Evolutionary conservation across 2,888 invertebrate species (phyloP), one percentile per base, ranked within the genome.

Genomic region (Sclerodermus sp.): DNA sequence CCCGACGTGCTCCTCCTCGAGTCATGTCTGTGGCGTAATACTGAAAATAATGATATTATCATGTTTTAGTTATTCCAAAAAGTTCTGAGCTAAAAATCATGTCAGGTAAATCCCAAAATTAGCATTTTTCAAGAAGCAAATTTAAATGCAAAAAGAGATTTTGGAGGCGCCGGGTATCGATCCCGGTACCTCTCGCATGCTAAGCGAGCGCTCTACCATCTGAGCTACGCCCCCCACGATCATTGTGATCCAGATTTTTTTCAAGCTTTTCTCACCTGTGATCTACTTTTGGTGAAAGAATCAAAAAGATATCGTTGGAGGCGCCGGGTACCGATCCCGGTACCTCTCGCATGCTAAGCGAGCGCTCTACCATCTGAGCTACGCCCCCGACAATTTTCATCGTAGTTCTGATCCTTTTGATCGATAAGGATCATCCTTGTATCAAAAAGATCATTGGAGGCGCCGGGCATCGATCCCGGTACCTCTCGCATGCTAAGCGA

Each of bases 1-100:
- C 96, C 45, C 93, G 86, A 14, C 91, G 84, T 4, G 84, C 81
- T 47, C 89, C 85, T 36, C 88, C 84, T 1, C 87, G 85, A 13
- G 78, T 75, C 42, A 84, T 82, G 64, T 85, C 88, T 68, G 76
- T 80, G 1, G 80, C 79, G 61, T 82, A 82, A 69, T 81, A 82
- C 81, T 82, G 59, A 50, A 23, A 23, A 5, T 23, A 8, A 23
- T 5, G 8, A 23, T 23, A 23, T 5, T 5, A 23, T 23, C 3
- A 23, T 5, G 8, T 3, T 5, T 23, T 23, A 23, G 8, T 5
- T 5, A 23, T 23, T 23, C 23, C 23, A 16, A 38, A 18, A 38
- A 15, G n/a, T n/a, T n/a, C n/a, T n/a, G n/a, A n/a, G n/a, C n/a
- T 15, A 16, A 3, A 1, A 16, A 16, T n/a, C 16, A 5, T 9